Evolutionary conservation across 2,113 vertebrate species (phyloP).

Genomic region (Ariopsis seemanni): DNA sequence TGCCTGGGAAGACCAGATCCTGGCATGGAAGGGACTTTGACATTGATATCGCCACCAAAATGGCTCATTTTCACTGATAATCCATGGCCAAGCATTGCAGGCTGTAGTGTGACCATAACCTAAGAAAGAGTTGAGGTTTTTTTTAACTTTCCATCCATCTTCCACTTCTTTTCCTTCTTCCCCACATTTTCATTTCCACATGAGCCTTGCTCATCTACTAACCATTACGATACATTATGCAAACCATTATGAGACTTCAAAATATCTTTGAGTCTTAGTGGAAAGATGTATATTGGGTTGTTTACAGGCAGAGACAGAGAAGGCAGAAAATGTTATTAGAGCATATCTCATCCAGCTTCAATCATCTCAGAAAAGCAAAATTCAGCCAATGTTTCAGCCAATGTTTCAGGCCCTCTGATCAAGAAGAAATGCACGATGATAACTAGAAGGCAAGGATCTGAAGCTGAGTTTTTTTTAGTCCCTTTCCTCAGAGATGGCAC

Average conservation of each 20-base stretch:
- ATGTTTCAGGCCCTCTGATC: conserved; percentile 65
- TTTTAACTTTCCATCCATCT: conserved; percentile 16
- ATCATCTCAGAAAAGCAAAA: conserved; percentile 54
- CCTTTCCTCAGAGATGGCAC: conserved; percentile 24
- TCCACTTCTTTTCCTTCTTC: conserved; percentile 1
- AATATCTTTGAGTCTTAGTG: neutral
- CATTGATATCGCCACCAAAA: too few relatives aligned
- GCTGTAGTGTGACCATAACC: too few relatives aligned
- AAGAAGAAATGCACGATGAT: conserved; percentile 49
- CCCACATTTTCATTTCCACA: conserved; percentile 29
- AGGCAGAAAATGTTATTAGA: neutral
- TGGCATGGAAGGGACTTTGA: too few relatives aligned
- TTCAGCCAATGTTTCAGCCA: conserved; percentile 56
- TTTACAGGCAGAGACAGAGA: neutral
- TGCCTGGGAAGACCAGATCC: too few relatives aligned
- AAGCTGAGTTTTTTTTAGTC: conserved; percentile 24
- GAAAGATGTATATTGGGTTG: neutral
- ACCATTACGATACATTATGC: neutral
- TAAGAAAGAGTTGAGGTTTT: neutral
- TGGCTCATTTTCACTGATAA: too few relatives aligned
- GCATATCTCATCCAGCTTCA: neutral
- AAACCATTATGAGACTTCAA: neutral
- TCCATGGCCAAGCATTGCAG: too few relatives aligned
- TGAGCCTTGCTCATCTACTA: conserved; percentile 3
- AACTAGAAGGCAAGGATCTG: conserved; percentile 23